Percentiles rank a stretch among this genome's conserved stretches.
Evolutionary conservation across 1,140 invertebrate species (phyloP).

Genomic region (Battus philenor): DNA sequence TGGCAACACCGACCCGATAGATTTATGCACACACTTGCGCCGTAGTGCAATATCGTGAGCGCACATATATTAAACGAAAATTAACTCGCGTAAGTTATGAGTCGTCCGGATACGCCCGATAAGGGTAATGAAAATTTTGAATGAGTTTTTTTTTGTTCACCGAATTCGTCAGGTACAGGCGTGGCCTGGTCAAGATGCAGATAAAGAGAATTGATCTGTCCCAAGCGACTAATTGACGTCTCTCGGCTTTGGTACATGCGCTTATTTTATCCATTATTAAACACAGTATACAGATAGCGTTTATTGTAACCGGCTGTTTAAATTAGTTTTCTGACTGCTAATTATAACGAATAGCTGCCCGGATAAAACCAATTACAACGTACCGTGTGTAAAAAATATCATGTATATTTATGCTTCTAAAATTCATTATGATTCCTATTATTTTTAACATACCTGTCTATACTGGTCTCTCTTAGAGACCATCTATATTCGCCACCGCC

Average conservation of each 20-base stretch:
- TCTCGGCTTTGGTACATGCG: constrained; percentile 25
- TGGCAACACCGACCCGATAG: constrained; percentile 57
- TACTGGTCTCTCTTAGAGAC: no score
- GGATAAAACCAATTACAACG: constrained; percentile 7
- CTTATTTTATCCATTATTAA: constrained; percentile 46
- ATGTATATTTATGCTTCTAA: neutral
- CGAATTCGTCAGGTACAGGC: constrained; percentile 54
- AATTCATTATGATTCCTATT: no score
- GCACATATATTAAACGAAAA: constrained; percentile 65
- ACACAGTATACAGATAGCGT: constrained; percentile 35
- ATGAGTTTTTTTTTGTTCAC: constrained; percentile 42
- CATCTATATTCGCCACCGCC: no score
- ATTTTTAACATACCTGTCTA: no score
- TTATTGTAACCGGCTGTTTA: constrained; percentile 23
- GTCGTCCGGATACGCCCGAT: constrained; percentile 40
- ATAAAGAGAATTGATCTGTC: constrained; percentile 68
- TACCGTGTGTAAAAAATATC: constrained; percentile 4
- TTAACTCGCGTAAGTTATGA: constrained; percentile 64
- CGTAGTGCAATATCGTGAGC: constrained; percentile 36
- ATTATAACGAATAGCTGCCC: constrained; percentile 4
- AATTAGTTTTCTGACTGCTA: constrained; percentile 10
- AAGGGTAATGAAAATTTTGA: constrained; percentile 64
- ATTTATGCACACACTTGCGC: constrained; percentile 62
- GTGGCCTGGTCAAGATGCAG: constrained; percentile 21
- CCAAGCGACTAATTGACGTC: constrained; percentile 49